A percentile compares a stretch with the other conserved stretches of the same genome.
Evolutionary conservation across 2,113 vertebrate genomes (phyloP).

Genomic region (Geococcyx californianus): DNA sequence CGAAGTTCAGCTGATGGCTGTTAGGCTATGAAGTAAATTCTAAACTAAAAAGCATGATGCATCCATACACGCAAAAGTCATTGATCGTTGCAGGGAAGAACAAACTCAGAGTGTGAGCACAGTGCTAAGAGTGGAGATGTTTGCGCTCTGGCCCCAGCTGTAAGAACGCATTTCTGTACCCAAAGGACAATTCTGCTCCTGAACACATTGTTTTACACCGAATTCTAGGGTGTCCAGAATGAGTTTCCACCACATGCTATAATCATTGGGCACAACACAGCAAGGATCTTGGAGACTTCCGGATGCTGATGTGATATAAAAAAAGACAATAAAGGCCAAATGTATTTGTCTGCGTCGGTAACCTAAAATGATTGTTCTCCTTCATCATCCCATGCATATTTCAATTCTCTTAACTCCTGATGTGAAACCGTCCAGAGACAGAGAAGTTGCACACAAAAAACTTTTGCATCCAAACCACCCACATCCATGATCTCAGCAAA

Average conservation of each 20-base stretch:
- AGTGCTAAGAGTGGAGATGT: background rate
- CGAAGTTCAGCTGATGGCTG: background rate
- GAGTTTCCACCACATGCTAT: rapidly evolving
- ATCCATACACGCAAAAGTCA: background rate
- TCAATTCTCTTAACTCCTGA: no score
- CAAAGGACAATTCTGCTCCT: background rate
- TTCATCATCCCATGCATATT: background rate
- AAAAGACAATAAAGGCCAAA: background rate
- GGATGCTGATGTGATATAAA: background rate
- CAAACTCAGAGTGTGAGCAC: background rate
- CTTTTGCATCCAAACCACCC: background rate
- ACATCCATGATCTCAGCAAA: background rate
- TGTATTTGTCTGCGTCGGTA: background rate
- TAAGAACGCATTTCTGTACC: background rate
- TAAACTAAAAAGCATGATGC: background rate
- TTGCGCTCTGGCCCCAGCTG: background rate
- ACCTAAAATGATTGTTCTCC: background rate
- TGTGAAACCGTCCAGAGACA: background rate
- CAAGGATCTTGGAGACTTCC: background rate
- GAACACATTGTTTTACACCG: background rate
- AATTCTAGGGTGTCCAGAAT: background rate
- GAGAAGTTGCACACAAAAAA: background rate
- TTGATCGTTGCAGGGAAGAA: background rate
- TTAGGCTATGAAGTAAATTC: background rate
- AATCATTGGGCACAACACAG: background rate